Conservation (phyloP, 2,113 vertebrate genomes). For the Platichthys stellatus region DNA sequence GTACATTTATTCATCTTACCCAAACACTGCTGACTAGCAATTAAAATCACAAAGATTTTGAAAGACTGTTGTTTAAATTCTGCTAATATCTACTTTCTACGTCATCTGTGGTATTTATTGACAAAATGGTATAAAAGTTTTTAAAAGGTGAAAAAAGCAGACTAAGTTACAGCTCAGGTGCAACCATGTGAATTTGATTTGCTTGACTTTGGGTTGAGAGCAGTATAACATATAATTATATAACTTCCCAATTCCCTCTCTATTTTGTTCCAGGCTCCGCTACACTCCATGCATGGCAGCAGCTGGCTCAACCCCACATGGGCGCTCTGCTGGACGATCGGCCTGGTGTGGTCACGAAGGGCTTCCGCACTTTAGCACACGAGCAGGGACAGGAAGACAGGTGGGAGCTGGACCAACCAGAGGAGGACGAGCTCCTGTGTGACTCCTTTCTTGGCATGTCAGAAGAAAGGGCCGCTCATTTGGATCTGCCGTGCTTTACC, state of each 20-base stretch:
- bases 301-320: constrained; percentile 96
- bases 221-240: not conserved
- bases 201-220: not conserved
- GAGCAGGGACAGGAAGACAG: constrained; percentile 86
- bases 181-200: not conserved
- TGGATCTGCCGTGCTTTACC: constrained; percentile 87
- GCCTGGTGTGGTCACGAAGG: constrained; percentile 97
- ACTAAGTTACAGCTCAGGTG: not conserved
- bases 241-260: constrained; percentile 14
- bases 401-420: constrained; percentile 95
- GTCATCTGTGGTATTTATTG: not conserved
- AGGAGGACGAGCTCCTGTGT: constrained; percentile 94
- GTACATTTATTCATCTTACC: not conserved
- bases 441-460: constrained; percentile 84
- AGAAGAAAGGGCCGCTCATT: constrained; percentile 71
- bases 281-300: constrained; percentile 99
- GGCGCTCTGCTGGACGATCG: constrained; percentile 93
- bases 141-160: not conserved
- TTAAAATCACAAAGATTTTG: not conserved
- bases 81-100: not conserved
- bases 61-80: no score
- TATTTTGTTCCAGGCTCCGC: constrained; percentile 86
- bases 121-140: not conserved
- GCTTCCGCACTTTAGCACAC: constrained; percentile 91
- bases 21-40: no score